Base-by-base conservation (phyloP, 2,113 vertebrate genomes). In the Oncorhynchus masou region DNA sequence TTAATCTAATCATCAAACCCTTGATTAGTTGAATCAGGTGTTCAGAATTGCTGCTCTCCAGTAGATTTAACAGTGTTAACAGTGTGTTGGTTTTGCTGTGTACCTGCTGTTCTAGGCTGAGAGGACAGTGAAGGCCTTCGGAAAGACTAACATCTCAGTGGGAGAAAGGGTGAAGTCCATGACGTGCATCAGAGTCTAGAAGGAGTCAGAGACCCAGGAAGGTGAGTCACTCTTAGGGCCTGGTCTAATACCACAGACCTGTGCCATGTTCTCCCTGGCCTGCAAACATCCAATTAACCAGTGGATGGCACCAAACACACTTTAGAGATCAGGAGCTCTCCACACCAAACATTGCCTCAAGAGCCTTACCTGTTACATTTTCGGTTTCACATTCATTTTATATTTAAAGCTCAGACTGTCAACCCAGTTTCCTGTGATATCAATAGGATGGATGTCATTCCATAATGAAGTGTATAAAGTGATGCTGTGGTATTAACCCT, bases 141-240 rank as follows among this genome's bases (percentile, higher is more conserved):
- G 95, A 93, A 93, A 86, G 87, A 95, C 78, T 75, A 84, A 91
- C 15, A 51, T 97, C 74, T 94, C 66, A 34, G 97, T 98, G 3
- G 93, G 96, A 80, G 94, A 91, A 82, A 93, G 92, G 51, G 94
- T 96, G 11, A 92, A 94, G 78, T 95, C 95, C 70, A 77, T 92
- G 83, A 93, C 93, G 0, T 96, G 90, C 80, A 72, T 96, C 87
- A 89, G 89, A 69, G 51, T 86, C 74, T 94, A 93, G 89, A 87
- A 88, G 27, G 89, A 87, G 79, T 87, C 92, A 11, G 91, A 92
- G 76, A 78, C 85, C 75, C 71, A 86, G 45, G 94, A 97, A 87
- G 97, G 97, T 97, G 89, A 89, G 60, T 66, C 39, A 11, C 39
- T 3, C 39, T 45, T 9, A 45, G 9, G 9, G 39, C 11, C 12